phyloP scores from a whole-genome alignment of 2,113 vertebrate species.

The Calidris pugnax region DNA sequence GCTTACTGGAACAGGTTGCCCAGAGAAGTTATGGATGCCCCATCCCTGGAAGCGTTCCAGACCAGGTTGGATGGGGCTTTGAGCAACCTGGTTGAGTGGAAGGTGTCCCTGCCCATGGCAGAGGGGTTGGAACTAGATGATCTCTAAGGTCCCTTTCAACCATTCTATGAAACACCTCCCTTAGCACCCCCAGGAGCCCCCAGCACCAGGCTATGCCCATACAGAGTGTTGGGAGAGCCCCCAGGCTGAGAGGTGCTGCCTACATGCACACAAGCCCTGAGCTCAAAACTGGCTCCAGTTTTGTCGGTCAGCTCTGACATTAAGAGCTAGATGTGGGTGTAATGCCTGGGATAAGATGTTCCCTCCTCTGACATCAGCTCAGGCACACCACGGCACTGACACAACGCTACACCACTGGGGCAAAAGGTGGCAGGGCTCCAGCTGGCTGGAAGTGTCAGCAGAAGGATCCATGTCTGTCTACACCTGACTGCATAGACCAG shows the following conservation, averaged over 20 bases:
- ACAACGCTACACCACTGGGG: fast-evolving
- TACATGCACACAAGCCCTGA: neutral
- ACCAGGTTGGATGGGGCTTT: neutral
- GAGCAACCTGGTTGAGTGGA: neutral
- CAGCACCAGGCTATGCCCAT: fast-evolving
- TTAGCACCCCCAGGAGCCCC: neutral
- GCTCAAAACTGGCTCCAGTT: neutral
- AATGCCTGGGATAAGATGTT: neutral
- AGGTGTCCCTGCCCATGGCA: neutral
- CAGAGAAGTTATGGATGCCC: neutral
- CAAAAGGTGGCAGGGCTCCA: neutral
- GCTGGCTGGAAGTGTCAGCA: neutral
- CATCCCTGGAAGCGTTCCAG: neutral
- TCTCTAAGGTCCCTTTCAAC: neutral
- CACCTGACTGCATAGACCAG: too few species aligned
- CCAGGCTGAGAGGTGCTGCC: fast-evolving
- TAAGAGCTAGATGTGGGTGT: neutral
- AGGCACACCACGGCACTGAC: neutral
- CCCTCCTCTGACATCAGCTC: neutral
- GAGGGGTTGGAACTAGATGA: neutral
- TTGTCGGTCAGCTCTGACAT: neutral
- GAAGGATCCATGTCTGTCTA: neutral
- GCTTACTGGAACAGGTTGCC: neutral
- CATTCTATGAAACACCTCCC: neutral
- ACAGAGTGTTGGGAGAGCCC: neutral